Evolutionary conservation across 2,888 invertebrate species (phyloP).

Genomic region (Cataglyphis cursor): DNA sequence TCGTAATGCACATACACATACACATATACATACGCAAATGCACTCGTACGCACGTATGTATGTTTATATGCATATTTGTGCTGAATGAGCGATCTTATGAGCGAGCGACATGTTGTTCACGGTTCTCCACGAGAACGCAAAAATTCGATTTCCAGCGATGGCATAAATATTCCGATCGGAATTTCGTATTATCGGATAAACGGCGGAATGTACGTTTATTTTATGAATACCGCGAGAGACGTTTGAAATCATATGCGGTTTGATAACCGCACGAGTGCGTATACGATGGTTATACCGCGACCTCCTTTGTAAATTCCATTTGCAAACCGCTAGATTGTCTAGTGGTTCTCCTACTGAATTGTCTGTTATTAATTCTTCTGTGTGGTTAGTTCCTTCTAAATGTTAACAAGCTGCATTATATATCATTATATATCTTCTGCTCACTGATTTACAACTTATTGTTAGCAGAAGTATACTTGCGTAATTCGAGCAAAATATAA

Average conservation of each 20-base stretch:
- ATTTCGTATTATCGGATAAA: constrained; percentile 28
- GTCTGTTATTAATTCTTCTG: constrained; percentile 12
- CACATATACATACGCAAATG: neutral
- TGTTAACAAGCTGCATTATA: constrained; percentile 22
- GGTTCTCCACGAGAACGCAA: neutral
- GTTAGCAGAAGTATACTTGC: neutral
- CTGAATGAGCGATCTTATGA: constrained; percentile 2
- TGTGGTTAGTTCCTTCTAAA: constrained; percentile 29
- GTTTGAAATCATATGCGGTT: constrained; percentile 31
- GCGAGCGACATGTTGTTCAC: constrained; percentile 3
- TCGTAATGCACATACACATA: constrained; percentile 19
- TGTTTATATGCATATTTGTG: neutral
- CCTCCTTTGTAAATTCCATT: constrained; percentile 16
- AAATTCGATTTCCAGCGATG: constrained; percentile 15
- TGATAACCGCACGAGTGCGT: constrained; percentile 9
- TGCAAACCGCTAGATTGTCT: neutral
- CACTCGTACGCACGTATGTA: neutral
- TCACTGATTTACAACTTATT: constrained; percentile 18
- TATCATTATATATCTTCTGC: neutral
- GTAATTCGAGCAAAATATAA: neutral
- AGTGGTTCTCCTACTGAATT: neutral
- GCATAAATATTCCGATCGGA: constrained; percentile 1
- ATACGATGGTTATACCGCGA: neutral
- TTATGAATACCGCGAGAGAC: constrained; percentile 4
- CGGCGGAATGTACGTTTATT: constrained; percentile 12